Evolutionary conservation across 2,888 invertebrate genomes (phyloP).

Genomic region (Drepanosiphum platanoidis): DNA sequence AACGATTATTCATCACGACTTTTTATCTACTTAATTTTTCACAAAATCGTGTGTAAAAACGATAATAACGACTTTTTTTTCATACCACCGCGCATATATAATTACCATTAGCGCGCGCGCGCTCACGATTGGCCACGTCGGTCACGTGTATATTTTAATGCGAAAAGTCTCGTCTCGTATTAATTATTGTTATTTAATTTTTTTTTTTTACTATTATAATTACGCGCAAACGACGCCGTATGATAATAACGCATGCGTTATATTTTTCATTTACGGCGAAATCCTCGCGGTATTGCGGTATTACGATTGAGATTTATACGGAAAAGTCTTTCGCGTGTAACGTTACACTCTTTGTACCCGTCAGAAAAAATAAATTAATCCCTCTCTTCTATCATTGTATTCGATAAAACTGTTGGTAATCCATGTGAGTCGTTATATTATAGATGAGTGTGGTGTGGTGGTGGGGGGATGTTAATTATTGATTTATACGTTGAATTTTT

Average conservation of each 20-base stretch:
- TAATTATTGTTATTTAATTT: too few relatives aligned
- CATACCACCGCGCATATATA: too few relatives aligned
- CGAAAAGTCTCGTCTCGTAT: background rate
- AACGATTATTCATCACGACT: too few relatives aligned
- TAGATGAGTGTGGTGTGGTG: background rate
- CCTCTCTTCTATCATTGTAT: background rate
- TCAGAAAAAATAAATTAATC: slow-evolving; percentile 21
- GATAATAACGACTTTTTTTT: background rate
- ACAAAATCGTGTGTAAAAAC: too few relatives aligned
- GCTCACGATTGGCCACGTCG: background rate
- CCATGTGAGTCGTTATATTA: background rate
- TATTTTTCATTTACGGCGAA: background rate
- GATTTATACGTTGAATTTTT: slow-evolving; percentile 32
- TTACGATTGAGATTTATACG: slow-evolving; percentile 6
- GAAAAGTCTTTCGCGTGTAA: background rate
- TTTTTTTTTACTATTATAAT: background rate
- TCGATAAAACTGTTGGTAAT: slow-evolving; percentile 10
- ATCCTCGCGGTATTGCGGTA: background rate
- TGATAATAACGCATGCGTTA: background rate
- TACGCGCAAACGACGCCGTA: background rate
- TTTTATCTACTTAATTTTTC: too few relatives aligned
- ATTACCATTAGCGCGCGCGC: too few relatives aligned
- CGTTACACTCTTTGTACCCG: background rate
- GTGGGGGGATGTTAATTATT: background rate
- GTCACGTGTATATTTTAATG: background rate